Evolutionary conservation across 2,888 invertebrate species (phyloP), one percentile per base, ranked within the genome.

Genomic region (Petrophora chlorosata): DNA sequence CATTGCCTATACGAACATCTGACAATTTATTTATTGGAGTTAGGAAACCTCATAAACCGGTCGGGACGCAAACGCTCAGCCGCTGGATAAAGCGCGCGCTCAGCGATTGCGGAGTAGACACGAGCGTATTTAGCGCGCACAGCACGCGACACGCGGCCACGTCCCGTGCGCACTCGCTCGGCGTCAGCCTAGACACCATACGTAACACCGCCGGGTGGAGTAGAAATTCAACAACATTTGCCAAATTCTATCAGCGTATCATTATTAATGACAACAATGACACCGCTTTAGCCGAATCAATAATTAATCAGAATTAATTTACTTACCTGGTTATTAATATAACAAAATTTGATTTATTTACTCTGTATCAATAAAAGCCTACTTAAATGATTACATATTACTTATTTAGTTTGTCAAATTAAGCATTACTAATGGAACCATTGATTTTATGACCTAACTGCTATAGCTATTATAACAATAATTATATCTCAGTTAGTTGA

Each of bases 171-270:
- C 25, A 23, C 25, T 34, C 50, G 50, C 0, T 42, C n/a, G n/a
- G n/a, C n/a, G n/a, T 55, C 10, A 15, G 16, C 15, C 14, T 56
- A 5, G 56, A 56, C 4, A 38, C 19, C 0, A 59, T 56, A 5
- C 22, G 54, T 7, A 54, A 52, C 14, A 42, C 54, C 0, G 58
- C 58, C 3, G 52, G 57, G 5, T 58, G 54, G 49, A 30, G 12
- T 30, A 12, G 5, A 14, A 8, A 2, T 12, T 30, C 29, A 5
- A 1, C 14, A 30, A 3, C 8, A 1, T 30, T 30, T 30, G 29
- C 29, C 2, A 30, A 15, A 14, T 30, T 14, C 8, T 30, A 30
- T 8, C 14, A 30, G 0, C 3, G 29, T 8, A 1, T 13, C 5
- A 28, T 28, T 19, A 19, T 4, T 5, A 1, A 30, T 30, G n/a